Conservation (phyloP, 2,888 invertebrate species). For the Scaptodrosophila latifasciaeformis region DNA sequence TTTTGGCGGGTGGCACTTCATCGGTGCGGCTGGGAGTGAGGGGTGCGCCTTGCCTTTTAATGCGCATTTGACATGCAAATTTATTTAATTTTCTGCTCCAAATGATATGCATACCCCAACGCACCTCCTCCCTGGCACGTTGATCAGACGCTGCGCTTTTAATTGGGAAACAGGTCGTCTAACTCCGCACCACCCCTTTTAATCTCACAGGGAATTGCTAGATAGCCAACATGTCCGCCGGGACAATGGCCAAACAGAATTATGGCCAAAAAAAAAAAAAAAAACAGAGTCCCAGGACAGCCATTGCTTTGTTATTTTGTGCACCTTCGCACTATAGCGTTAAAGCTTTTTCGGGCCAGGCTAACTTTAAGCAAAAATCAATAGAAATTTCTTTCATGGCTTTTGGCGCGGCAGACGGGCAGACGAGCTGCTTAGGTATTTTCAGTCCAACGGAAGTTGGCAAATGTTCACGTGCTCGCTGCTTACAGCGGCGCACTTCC, state of each 20-base stretch:
- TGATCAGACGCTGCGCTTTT: constrained; percentile 48
- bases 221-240: constrained; percentile 30
- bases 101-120: constrained; percentile 29
- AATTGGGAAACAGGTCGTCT: constrained; percentile 46
- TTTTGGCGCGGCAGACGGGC: constrained; percentile 17
- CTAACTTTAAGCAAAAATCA: constrained; percentile 48
- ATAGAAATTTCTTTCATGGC: constrained; percentile 36
- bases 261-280: too few species aligned
- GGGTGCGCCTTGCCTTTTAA: constrained; percentile 42
- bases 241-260: too few species aligned
- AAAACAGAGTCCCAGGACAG: too few species aligned
- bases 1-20: constrained; percentile 9
- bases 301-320: too few species aligned
- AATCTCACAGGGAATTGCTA: constrained; percentile 34
- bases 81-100: constrained; percentile 64
- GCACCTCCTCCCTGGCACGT: constrained; percentile 20
- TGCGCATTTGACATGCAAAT: constrained; percentile 66
- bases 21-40: neutral
- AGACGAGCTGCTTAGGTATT: constrained; percentile 38
- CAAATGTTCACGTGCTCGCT: constrained; percentile 3
- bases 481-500: neutral
- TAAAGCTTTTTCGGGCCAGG: neutral
- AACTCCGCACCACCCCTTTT: too few species aligned
- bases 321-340: neutral
- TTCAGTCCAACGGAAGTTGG: constrained; percentile 11